Percentiles rank a stretch among this genome's conserved stretches.
phyloP scores from a whole-genome alignment of 2,888 invertebrate genomes.

The Philopedon plagiatum region DNA sequence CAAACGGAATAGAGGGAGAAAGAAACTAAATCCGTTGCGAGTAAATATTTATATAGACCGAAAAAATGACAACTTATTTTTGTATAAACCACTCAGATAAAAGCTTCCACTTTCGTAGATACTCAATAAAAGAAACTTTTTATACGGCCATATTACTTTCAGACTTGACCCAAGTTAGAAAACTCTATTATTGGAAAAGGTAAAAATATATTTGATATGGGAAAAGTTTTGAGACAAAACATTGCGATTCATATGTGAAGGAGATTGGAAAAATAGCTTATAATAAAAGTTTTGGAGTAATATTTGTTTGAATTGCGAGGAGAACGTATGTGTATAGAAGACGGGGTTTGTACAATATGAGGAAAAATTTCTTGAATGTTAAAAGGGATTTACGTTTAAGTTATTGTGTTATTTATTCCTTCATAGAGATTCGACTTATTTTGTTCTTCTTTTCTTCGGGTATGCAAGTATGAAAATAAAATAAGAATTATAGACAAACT shows the following conservation, averaged over 20 bases:
- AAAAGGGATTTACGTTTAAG: background rate
- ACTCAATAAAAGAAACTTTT: constrained; percentile 20
- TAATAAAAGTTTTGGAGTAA: constrained; percentile 46
- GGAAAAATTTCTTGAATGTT: background rate
- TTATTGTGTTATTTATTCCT: background rate
- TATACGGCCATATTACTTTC: constrained; percentile 28
- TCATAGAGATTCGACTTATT: too few relatives aligned
- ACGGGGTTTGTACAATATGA: background rate
- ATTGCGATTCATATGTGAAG: constrained; percentile 47
- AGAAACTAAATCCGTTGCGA: background rate
- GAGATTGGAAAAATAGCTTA: constrained; percentile 44
- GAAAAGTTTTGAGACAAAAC: constrained; percentile 60
- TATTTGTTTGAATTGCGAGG: constrained; percentile 37
- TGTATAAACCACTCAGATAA: constrained; percentile 3
- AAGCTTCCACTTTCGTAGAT: constrained; percentile 10
- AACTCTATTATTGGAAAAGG: constrained; percentile 45
- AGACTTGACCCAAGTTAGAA: constrained; percentile 35
- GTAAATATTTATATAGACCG: background rate
- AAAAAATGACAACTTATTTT: constrained; percentile 9
- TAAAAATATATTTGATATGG: constrained; percentile 53
- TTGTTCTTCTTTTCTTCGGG: too few relatives aligned
- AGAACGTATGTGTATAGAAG: constrained; percentile 12
- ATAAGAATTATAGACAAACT: too few relatives aligned
- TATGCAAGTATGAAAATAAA: too few relatives aligned
- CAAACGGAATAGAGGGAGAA: background rate